Conservation (phyloP, 1,140 invertebrate species). For the Zaprionus gabonicus region DNA sequence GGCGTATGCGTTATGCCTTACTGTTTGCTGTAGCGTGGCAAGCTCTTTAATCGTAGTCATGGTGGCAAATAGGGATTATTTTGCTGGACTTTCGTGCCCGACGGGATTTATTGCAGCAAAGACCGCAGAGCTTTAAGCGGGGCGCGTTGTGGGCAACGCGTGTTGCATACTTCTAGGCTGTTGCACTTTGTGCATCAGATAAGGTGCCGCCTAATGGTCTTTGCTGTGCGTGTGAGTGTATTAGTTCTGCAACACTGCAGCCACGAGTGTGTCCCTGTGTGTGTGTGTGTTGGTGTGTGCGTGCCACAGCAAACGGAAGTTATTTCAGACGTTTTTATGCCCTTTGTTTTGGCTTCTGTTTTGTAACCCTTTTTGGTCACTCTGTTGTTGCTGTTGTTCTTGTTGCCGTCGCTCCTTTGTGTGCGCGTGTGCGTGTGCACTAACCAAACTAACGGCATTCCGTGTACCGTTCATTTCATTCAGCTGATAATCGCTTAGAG, state of each 20-base stretch:
- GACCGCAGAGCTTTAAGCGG: neutral
- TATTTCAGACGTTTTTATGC: conserved; percentile 72
- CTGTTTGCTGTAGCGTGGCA: neutral
- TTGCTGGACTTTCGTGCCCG: neutral
- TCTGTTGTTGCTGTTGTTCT: conserved; percentile 18
- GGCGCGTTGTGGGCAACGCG: conserved; percentile 18
- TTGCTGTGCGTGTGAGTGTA: conserved; percentile 40
- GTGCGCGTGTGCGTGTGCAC: conserved; percentile 35
- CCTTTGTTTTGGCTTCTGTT: conserved; percentile 58
- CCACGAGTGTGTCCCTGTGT: neutral
- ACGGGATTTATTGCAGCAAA: neutral
- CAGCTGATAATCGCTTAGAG: conserved; percentile 69
- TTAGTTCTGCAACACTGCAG: too few relatives aligned
- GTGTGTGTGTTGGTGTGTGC: conserved; percentile 26
- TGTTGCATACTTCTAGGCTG: conserved; percentile 64
- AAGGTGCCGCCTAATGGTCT: conserved; percentile 58
- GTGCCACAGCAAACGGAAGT: conserved; percentile 61
- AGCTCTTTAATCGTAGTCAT: neutral
- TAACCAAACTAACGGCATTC: conserved; percentile 50
- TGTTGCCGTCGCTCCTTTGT: conserved; percentile 16
- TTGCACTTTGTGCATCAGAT: conserved; percentile 68
- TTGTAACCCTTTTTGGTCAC: conserved; percentile 56
- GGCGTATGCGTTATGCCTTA: conserved; percentile 51
- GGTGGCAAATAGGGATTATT: neutral
- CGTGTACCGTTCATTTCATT: conserved; percentile 64